Evolutionary conservation across 2,113 vertebrate species (phyloP).

Genomic region (Chionomys nivalis): DNA sequence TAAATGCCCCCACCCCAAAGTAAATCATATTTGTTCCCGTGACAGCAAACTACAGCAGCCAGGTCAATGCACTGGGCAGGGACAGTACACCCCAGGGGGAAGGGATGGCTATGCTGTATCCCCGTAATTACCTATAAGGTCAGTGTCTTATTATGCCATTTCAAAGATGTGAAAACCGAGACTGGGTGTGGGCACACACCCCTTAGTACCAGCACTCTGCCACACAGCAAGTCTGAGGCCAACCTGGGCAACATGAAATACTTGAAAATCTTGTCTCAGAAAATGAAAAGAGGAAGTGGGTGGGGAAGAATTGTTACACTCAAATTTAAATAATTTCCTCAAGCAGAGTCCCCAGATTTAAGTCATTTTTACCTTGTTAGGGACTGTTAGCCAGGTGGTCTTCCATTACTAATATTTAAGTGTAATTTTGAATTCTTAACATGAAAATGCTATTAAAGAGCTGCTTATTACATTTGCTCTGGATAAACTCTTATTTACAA

Average conservation of each 20-base stretch:
- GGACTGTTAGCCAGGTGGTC: neutral
- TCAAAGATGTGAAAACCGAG: neutral
- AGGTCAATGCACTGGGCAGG: neutral
- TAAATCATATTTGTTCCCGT: neutral
- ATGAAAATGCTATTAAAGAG: neutral
- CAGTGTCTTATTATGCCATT: neutral
- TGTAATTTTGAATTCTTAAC: conserved; percentile 11
- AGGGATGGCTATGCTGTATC: too few species aligned
- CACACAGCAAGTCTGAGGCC: neutral
- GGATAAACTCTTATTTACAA: neutral
- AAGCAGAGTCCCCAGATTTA: neutral
- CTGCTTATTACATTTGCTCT: neutral
- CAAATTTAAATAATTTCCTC: neutral
- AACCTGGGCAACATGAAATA: neutral
- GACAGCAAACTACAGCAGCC: neutral
- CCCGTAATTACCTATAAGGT: neutral
- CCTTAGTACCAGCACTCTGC: neutral
- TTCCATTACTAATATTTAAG: neutral
- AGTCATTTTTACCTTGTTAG: neutral
- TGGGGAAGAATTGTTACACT: neutral
- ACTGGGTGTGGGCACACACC: too few species aligned
- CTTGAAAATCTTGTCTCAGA: neutral
- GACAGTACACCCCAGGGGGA: accelerated
- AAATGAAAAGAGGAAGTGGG: neutral
- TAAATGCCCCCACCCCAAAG: neutral